Base-by-base conservation (phyloP, 2,888 invertebrate genomes). In the Phoenoteleia sp. region DNA sequence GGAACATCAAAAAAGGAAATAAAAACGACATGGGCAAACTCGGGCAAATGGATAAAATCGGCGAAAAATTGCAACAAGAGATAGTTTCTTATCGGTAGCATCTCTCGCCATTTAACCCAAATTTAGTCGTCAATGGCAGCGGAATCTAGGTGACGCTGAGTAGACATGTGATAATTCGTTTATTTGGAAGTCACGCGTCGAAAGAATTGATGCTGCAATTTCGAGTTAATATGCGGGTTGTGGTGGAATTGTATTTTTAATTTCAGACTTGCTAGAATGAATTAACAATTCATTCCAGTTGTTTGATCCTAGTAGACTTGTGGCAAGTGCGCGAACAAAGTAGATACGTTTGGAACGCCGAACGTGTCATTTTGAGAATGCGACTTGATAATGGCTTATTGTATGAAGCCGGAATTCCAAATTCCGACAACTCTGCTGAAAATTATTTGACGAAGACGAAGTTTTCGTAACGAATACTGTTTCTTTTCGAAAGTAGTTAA, bases 281-380 rank as follows among this genome's bases (percentile, higher is more conserved):
- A 58, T 72, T 80, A 72, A 72, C 66, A 56, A 80, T 80, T 80
- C 66, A 72, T 45, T 47, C 23, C 56, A 69, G 67, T 36, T 81
- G 58, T 67, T 74, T 74, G 74, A 81, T 74, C 74, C 27, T 66
- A 67, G 74, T 81, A 81, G 60, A 67, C 45, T 72, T 58, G 72
- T 58, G 67, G 74, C 52, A 81, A 80, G 13, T 49, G 45, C 13
- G 36, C 45, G 62, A 75, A 75, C 60, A 80, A 80, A 66, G 80
- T 80, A 52, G 56, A 45, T 64, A 72, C 66, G 23, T 62, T 79
- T 27, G 71, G 64, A 66, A 66, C 58, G 72, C 62, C 27, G 29
- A 80, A 72, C 39, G 72, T 80, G 80, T 66, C 72, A 66, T 72
- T 72, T 72, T 29, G 64, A 33, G 71, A 67, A 79, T 71, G 54